These are phyloP conservation scores for Drosophila seguyi DNA, from an alignment of 1,140 invertebrate genomes.

Conservation along the genomic window DNA sequence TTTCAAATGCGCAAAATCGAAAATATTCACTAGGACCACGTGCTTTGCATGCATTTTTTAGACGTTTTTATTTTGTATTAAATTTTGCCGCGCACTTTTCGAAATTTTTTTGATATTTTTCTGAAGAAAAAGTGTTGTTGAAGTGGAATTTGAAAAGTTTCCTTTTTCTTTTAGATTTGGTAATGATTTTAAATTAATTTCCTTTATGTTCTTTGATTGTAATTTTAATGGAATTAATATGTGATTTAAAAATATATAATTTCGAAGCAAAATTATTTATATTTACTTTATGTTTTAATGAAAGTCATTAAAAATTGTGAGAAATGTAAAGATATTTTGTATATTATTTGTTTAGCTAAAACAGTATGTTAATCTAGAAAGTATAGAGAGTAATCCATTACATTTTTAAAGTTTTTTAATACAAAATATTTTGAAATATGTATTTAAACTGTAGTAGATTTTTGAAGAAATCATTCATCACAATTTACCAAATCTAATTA, in stretches of 20 bases:
- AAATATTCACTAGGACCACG: conserved; percentile 47
- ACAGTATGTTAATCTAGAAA: background rate
- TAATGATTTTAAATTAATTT: background rate
- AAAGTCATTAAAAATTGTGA: no score
- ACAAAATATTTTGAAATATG: no score
- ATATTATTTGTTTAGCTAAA: background rate
- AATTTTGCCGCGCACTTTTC: conserved; percentile 42
- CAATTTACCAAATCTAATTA: background rate
- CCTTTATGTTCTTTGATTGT: background rate
- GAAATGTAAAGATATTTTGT: no score
- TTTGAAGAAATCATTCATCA: background rate
- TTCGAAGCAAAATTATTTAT: background rate
- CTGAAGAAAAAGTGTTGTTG: background rate
- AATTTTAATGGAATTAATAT: background rate
- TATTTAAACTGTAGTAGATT: background rate
- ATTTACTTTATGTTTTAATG: no score
- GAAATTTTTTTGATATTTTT: background rate
- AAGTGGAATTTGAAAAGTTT: background rate
- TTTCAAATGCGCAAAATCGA: conserved; percentile 80
- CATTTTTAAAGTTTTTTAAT: background rate
- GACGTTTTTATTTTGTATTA: background rate
- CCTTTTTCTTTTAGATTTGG: background rate
- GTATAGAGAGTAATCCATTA: background rate
- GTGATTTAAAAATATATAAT: background rate
- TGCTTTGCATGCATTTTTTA: conserved; percentile 37